A percentile compares a stretch with the other conserved stretches of the same genome.
Conservation (phyloP, 2,888 invertebrate species). For the Clostera curtula region DNA sequence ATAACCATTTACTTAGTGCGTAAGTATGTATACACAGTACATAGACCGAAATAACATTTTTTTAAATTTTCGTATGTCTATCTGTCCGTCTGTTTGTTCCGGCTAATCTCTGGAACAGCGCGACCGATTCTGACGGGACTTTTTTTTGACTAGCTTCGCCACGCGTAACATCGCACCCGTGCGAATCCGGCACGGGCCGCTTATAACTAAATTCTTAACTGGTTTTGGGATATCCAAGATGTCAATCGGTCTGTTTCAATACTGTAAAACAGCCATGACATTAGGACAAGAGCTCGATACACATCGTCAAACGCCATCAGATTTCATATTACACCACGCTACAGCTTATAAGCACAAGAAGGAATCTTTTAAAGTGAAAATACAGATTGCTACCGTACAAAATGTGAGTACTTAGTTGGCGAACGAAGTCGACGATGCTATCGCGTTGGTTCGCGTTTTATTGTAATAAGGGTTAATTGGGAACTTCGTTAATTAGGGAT, state of each 20-base stretch:
- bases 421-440: slow-evolving; percentile 26
- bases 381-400: slow-evolving; percentile 39
- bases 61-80: too few relatives aligned
- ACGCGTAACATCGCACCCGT: too few relatives aligned
- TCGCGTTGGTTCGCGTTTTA: slow-evolving; percentile 17
- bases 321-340: slow-evolving; percentile 13
- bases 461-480: slow-evolving; percentile 20
- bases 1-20: too few relatives aligned
- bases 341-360: slow-evolving; percentile 35
- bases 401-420: slow-evolving; percentile 27
- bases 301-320: slow-evolving; percentile 3
- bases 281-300: neutral
- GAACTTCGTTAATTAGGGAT: slow-evolving; percentile 10
- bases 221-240: too few relatives aligned
- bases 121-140: too few relatives aligned
- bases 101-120: too few relatives aligned
- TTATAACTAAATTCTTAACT: too few relatives aligned
- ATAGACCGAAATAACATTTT: too few relatives aligned
- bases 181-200: too few relatives aligned
- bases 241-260: neutral
- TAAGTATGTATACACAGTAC: too few relatives aligned
- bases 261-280: neutral
- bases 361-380: slow-evolving; percentile 43
- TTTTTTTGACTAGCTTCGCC: too few relatives aligned
- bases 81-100: too few relatives aligned